Conservation (phyloP, 37 sponge, comb jelly and placozoan species). For the Trichoplax adhaerens region DNA sequence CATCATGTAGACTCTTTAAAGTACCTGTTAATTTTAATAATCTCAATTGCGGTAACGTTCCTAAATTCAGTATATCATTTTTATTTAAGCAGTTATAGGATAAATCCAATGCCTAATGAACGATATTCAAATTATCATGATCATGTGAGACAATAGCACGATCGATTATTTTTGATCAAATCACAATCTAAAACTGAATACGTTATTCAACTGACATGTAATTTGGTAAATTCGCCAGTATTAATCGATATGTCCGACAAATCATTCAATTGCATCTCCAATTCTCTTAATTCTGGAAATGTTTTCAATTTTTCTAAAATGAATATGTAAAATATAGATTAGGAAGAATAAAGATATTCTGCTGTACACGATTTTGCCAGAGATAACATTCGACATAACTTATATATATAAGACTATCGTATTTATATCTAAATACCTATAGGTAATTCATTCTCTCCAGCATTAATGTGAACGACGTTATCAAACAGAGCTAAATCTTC, state of each 20-base stretch:
- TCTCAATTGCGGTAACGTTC: conserved; percentile 33
- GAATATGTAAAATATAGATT: neutral
- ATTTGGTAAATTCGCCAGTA: conserved; percentile 9
- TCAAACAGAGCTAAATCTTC: conserved; percentile 24
- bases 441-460: conserved; percentile 45
- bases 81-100: conserved; percentile 54
- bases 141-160: neutral
- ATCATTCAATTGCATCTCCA: conserved; percentile 41
- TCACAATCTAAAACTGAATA: neutral
- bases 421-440: conserved; percentile 16
- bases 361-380: no score
- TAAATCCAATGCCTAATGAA: conserved; percentile 28
- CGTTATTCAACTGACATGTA: conserved; percentile 8
- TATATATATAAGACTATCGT: no score
- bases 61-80: conserved; percentile 27
- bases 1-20: no score
- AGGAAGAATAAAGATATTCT: no score
- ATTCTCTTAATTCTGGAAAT: conserved; percentile 29
- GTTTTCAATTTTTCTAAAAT: conserved; percentile 31
- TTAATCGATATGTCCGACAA: conserved; percentile 17
- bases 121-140: neutral
- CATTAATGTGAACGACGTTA: conserved; percentile 29
- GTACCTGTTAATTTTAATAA: conserved; percentile 60
- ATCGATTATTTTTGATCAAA: conserved; percentile 1
- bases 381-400: no score